These are phyloP conservation scores for Wiebesia pumilae DNA, from an alignment of 1,140 invertebrate species.

Conservation along the genomic window DNA sequence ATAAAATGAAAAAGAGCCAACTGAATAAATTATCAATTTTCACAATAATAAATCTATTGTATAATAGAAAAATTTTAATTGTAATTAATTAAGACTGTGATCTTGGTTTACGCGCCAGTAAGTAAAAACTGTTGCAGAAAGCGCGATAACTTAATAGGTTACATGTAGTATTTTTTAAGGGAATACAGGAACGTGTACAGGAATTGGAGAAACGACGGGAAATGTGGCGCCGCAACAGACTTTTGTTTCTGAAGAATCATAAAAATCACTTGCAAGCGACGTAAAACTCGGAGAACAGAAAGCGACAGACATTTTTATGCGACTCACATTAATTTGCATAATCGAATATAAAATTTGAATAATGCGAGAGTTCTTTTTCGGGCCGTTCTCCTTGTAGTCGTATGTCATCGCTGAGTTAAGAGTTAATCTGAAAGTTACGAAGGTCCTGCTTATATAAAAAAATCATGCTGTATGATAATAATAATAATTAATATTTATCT, in stretches of 20 bases:
- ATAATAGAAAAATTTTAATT: too few species aligned
- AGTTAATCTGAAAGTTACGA: constrained; percentile 41
- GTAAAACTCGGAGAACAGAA: constrained; percentile 60
- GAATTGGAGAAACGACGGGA: constrained; percentile 56
- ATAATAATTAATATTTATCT: constrained; percentile 39
- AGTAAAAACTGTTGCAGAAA: constrained; percentile 21
- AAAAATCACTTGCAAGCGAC: constrained; percentile 67
- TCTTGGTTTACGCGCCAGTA: not conserved
- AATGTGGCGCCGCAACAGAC: constrained; percentile 68
- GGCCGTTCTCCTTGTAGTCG: constrained; percentile 56
- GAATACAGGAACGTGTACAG: constrained; percentile 50
- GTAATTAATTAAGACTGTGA: not conserved
- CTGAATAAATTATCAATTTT: too few species aligned
- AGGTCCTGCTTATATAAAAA: not conserved
- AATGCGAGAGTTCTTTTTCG: constrained; percentile 61
- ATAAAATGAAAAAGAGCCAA: too few species aligned
- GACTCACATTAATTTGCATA: constrained; percentile 74
- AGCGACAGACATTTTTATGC: constrained; percentile 71
- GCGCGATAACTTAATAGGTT: constrained; percentile 3
- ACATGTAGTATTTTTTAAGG: constrained; percentile 28
- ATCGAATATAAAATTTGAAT: constrained; percentile 75
- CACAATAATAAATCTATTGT: too few species aligned
- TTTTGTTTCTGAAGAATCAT: constrained; percentile 73
- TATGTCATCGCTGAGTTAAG: constrained; percentile 61
- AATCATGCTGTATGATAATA: not conserved